Evolutionary conservation across 2,888 invertebrate genomes (phyloP), one percentile per base, ranked within the genome.

Genomic region (Caenorhabditis angaria): DNA sequence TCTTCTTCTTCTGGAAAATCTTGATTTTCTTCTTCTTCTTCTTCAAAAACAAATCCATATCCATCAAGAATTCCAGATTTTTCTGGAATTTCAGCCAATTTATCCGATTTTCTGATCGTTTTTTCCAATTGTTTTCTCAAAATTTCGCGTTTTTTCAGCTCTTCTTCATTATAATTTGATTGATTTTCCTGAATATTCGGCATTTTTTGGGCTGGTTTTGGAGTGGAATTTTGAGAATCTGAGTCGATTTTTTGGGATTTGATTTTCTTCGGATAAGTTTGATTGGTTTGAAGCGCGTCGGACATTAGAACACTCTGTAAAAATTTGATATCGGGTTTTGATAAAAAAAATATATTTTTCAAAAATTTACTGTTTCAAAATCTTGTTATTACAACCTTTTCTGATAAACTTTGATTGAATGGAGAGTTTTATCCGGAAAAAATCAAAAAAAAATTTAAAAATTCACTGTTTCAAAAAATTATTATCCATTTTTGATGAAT

Each of bases 1-100:
- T 50, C 50, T 48, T n/a, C 4, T 48, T n/a, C 48, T n/a, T 48
- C 48, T 48, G n/a, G 48, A 12, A 41, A n/a, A n/a, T n/a, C n/a
- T n/a, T n/a, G n/a, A n/a, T n/a, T n/a, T n/a, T n/a, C n/a, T n/a
- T n/a, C n/a, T n/a, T n/a, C n/a, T n/a, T n/a, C n/a, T n/a, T n/a
- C n/a, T n/a, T 5, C 41, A 41, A 18, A 12, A 41, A 41, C 41
- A 18, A 41, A 50, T 10, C 24, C 50, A 24, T 50, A 24, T 4
- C 50, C 24, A 2, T 8, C 50, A 3, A 50, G 24, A 6, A 50
- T 5, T 24, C 2, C 1, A 6, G 50, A 48, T 10, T 5, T 48
- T 12, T 18, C n/a, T 20, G n/a, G 18, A 4, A 18, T n/a, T 48
- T 14, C 48, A n/a, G 20, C 35, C 8, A 35, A 35, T 10, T 53